Conservation (phyloP, 1,140 invertebrate species). For the Bombus pascuorum region DNA sequence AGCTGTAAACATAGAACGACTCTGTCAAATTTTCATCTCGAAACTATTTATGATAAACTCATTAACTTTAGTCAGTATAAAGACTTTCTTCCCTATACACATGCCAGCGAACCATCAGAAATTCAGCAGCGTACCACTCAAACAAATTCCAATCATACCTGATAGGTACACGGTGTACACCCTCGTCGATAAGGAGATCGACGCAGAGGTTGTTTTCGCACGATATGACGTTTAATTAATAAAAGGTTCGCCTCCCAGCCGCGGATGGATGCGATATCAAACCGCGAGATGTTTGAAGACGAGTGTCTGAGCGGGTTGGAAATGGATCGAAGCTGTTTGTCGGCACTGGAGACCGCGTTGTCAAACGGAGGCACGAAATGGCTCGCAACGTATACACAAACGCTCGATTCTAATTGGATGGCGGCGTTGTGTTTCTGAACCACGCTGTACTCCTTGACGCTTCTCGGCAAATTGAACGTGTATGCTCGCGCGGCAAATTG, state of each 20-base stretch:
- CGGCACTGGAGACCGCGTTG: conserved; percentile 53
- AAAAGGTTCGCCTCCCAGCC: conserved; percentile 10
- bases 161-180: neutral
- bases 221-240: conserved; percentile 48
- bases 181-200: neutral
- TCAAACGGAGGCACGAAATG: conserved; percentile 61
- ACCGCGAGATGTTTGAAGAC: conserved; percentile 62
- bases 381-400: conserved; percentile 45
- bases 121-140: neutral
- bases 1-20: no score
- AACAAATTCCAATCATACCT: neutral
- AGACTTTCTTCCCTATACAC: neutral
- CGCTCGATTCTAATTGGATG: conserved; percentile 65
- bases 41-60: no score
- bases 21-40: no score
- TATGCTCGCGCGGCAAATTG: conserved; percentile 74
- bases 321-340: conserved; percentile 66
- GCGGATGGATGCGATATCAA: conserved; percentile 10
- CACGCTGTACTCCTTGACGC: conserved; percentile 63
- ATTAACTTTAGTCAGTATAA: no score
- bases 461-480: conserved; percentile 74
- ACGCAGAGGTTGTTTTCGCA: neutral
- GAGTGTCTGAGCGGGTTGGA: conserved; percentile 54
- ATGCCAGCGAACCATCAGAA: neutral
- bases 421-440: conserved; percentile 56